A percentile compares a stretch with the other conserved stretches of the same genome.
phyloP scores from a whole-genome alignment of 1,140 invertebrate species.

The Drosophila rhopaloa region DNA sequence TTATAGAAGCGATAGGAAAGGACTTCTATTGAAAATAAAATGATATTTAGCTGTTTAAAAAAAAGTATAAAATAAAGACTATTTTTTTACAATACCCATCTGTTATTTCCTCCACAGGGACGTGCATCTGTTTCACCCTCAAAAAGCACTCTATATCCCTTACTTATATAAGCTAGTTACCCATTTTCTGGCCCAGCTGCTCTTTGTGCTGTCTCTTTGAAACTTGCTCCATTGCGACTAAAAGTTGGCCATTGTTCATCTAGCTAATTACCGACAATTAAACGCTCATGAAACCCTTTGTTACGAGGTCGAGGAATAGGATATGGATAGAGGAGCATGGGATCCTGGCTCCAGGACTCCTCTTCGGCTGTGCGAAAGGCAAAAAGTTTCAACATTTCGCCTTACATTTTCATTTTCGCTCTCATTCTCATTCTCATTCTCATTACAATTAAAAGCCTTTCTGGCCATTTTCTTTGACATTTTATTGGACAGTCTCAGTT shows the following conservation, averaged over 20 bases:
- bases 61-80: no score
- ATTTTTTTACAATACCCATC: no score
- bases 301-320: slow-evolving; percentile 14
- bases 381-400: slow-evolving; percentile 28
- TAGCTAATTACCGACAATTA: slow-evolving; percentile 76
- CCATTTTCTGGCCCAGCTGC: slow-evolving; percentile 15
- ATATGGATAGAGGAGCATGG: neutral
- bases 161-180: slow-evolving; percentile 14
- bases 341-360: neutral
- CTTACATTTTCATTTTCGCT: slow-evolving; percentile 38
- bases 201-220: slow-evolving; percentile 14
- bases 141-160: neutral
- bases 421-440: slow-evolving; percentile 33
- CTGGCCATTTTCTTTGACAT: slow-evolving; percentile 74
- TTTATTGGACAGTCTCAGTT: slow-evolving; percentile 62
- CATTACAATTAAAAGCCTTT: slow-evolving; percentile 77
- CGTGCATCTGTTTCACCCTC: neutral
- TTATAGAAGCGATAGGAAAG: no score
- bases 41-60: no score
- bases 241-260: slow-evolving; percentile 54
- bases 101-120: neutral
- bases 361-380: slow-evolving; percentile 8
- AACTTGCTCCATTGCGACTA: slow-evolving; percentile 37
- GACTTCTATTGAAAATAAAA: no score
- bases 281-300: slow-evolving; percentile 63